Base-by-base conservation (phyloP, 2,113 vertebrate species). In the Tursiops truncatus region DNA sequence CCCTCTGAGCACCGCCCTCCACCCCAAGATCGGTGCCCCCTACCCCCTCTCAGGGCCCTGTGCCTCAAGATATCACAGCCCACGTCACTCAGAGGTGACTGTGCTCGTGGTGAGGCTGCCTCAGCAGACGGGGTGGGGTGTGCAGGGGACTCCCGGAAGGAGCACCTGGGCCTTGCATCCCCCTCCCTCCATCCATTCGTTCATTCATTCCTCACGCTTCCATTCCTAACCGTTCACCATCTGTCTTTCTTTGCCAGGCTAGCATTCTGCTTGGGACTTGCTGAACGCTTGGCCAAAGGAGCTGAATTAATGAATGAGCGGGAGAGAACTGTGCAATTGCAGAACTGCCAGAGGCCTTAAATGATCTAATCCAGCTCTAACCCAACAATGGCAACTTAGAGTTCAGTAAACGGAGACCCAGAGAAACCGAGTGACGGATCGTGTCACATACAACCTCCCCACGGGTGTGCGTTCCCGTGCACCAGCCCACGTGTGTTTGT, bases 51-150 rank as follows among this genome's bases (percentile, higher is more conserved):
- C 50, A 50, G 13, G 13, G 50, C 50, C 47, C 47, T 47, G 47
- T 47, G 47, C 47, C 47, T 47, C 47, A 47, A 47, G 47, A 47
- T 47, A 47, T 15, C 85, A n/a, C 41, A 1, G 21, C 10, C 5
- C 12, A 1, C 7, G n/a, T 33, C 28, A 5, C 63, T 18, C 18
- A 4, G 20, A 20, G 7, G 38, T 31, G n/a, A 25, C 15, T 28
- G 5, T 58, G 9, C 62, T 62, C 26, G 0, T 2, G 0, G 9
- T 1, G 28, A 6, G 41, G 18, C 67, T 4, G 1, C 17, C 1
- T 23, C 21, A 4, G 13, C 4, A 9, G 33, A 10, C 13, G 3
- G 50, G 13, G 50, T 1, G 50, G 50, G 13, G 50, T 50, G 50
- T 50, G 50, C 18, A 23, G 58, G 3, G 3, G 36, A 76, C 53